Evolutionary conservation across 2,888 invertebrate species (phyloP).

Genomic region (Cheilosia urbana): DNA sequence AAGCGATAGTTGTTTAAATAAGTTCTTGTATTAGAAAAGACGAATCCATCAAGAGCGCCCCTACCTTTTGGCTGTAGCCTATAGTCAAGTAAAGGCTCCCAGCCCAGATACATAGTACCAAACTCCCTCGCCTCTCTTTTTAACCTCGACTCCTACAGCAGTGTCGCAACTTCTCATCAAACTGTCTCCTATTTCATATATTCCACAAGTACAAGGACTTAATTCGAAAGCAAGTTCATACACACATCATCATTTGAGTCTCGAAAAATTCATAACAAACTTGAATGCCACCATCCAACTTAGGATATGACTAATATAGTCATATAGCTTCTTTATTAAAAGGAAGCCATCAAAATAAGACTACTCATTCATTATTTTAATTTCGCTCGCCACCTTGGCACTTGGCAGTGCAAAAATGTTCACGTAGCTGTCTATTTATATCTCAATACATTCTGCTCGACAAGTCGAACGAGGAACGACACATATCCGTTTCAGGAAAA

Average conservation of each 20-base stretch:
- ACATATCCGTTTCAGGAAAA: slow-evolving; percentile 32
- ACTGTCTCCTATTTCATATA: no score
- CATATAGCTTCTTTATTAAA: not conserved
- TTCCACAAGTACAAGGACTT: no score
- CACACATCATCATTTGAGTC: no score
- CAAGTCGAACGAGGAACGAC: not conserved
- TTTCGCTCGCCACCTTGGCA: slow-evolving; percentile 44
- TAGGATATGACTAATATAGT: not conserved
- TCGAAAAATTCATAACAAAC: not conserved
- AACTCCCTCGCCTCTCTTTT: no score
- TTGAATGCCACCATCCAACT: not conserved
- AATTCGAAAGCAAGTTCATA: not conserved
- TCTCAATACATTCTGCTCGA: slow-evolving; percentile 36
- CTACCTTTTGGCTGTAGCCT: no score
- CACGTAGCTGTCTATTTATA: slow-evolving; percentile 48
- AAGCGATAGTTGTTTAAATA: no score
- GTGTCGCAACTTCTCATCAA: no score
- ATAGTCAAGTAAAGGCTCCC: no score
- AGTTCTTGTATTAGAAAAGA: no score
- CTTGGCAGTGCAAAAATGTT: slow-evolving; percentile 40
- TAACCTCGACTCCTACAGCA: no score
- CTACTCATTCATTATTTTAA: slow-evolving; percentile 47
- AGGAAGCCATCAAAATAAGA: slow-evolving; percentile 24
- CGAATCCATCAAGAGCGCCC: no score
- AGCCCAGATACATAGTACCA: no score